Evolutionary conservation across 1,140 invertebrate genomes (phyloP).

Genomic region (Mizuhopecten yessoensis): DNA sequence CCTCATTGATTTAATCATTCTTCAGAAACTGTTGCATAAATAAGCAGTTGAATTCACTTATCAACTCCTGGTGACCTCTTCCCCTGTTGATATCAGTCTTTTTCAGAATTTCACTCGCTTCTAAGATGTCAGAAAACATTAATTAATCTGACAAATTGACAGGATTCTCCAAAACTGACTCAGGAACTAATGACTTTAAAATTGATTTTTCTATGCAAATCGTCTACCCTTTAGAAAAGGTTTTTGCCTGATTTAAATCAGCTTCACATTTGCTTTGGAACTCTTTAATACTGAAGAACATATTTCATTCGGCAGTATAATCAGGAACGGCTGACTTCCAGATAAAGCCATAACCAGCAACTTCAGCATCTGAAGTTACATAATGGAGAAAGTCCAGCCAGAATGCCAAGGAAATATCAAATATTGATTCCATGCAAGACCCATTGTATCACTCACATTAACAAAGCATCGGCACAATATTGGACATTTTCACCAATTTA

Average conservation of each 20-base stretch:
- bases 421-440: neutral
- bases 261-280: neutral
- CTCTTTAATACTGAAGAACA: neutral
- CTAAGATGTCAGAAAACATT: neutral
- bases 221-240: neutral
- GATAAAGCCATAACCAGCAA: neutral
- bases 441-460: neutral
- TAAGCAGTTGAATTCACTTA: neutral
- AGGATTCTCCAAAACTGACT: neutral
- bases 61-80: neutral
- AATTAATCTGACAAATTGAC: neutral
- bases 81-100: neutral
- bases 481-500: neutral
- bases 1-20: no score
- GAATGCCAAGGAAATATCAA: neutral
- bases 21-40: neutral
- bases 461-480: neutral
- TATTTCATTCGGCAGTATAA: neutral
- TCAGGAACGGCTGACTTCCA: neutral
- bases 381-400: neutral
- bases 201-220: constrained; percentile 40
- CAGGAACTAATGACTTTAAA: neutral
- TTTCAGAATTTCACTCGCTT: neutral
- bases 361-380: neutral
- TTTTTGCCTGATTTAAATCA: neutral